phyloP scores from a whole-genome alignment of 2,797 vertebrate genomes.

The Lindbergichthys nudifrons region DNA sequence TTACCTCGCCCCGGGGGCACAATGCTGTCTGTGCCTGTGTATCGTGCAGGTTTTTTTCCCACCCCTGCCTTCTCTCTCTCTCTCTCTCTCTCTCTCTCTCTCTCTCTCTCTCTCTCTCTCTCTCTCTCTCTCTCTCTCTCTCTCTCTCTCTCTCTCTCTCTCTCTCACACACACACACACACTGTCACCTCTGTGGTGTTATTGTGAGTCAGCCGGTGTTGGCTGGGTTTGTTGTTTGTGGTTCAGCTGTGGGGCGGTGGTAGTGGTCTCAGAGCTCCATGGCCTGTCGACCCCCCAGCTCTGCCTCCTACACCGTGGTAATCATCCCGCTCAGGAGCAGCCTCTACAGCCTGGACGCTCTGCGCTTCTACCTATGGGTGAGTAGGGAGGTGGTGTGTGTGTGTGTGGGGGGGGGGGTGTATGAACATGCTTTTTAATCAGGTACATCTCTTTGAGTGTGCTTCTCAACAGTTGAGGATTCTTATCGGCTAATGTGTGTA shows the following conservation, averaged over 20 bases:
- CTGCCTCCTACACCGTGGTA: slow-evolving; percentile 84
- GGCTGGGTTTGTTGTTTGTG: slow-evolving; percentile 59
- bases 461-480: slow-evolving; percentile 7
- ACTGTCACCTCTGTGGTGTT: slow-evolving; percentile 44
- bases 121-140: not conserved
- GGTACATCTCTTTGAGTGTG: slow-evolving; percentile 1
- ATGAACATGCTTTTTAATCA: slow-evolving; percentile 24
- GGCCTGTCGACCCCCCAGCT: slow-evolving; percentile 73
- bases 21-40: slow-evolving; percentile 58
- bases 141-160: slow-evolving; percentile 16
- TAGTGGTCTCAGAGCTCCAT: slow-evolving; percentile 69
- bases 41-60: slow-evolving; percentile 38
- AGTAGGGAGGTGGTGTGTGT: slow-evolving; percentile 38
- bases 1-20: slow-evolving; percentile 73
- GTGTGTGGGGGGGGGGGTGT: not conserved
- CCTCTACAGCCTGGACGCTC: slow-evolving; percentile 83
- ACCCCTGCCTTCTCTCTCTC: slow-evolving; percentile 23
- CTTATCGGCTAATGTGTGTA: not conserved
- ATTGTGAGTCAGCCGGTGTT: slow-evolving; percentile 49
- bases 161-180: slow-evolving; percentile 19
- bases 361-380: slow-evolving; percentile 88
- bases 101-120: too few relatives aligned
- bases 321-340: slow-evolving; percentile 85
- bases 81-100: slow-evolving; percentile 4
- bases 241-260: slow-evolving; percentile 57